A percentile compares a stretch with the other conserved stretches of the same genome.
Conservation (phyloP, 2,113 vertebrate genomes). For the Daphoenositta chrysoptera region DNA sequence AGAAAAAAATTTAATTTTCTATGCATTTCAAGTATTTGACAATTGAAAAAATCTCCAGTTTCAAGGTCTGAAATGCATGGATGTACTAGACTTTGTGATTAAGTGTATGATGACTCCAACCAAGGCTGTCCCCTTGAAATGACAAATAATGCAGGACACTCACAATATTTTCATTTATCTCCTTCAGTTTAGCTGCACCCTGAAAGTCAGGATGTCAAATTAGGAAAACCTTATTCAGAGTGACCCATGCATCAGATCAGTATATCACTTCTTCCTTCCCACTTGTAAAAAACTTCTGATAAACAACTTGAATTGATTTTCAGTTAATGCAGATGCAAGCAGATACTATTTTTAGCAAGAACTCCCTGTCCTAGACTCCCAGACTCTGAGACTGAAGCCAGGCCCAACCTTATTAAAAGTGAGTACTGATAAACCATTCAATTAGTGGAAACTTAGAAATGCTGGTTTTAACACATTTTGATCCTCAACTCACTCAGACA, state of each 20-base stretch:
- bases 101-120: neutral
- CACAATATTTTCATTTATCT: neutral
- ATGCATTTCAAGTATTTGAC: neutral
- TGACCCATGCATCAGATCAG: neutral
- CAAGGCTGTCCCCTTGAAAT: neutral
- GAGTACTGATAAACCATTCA: neutral
- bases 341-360: constrained; percentile 13
- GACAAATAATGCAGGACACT: neutral
- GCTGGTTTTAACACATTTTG: neutral
- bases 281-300: neutral
- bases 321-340: neutral
- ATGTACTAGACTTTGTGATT: neutral
- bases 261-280: neutral
- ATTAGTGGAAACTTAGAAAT: neutral
- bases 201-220: neutral
- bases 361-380: neutral
- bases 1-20: neutral
- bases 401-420: neutral
- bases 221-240: neutral
- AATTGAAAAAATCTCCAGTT: neutral
- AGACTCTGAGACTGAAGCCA: neutral
- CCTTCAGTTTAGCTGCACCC: neutral
- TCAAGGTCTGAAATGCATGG: neutral
- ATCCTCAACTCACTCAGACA: neutral
- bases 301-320: constrained; percentile 38